These are phyloP conservation scores for Deladenus siricidicola DNA, from an alignment of 2,888 invertebrate genomes.

Conservation along the genomic window DNA sequence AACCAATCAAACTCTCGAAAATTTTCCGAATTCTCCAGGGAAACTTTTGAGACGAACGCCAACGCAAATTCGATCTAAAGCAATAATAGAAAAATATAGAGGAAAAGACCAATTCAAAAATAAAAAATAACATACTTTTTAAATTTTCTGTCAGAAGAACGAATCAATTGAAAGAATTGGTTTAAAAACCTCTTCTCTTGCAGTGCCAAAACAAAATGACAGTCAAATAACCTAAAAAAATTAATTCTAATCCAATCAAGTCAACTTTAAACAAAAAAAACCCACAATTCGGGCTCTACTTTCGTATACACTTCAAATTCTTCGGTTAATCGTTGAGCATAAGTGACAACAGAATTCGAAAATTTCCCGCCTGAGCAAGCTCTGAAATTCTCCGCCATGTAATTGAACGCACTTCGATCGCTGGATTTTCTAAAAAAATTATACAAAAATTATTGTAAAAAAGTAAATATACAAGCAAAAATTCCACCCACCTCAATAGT, in stretches of 20 bases:
- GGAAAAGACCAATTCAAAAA: background rate
- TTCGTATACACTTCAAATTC: too few relatives aligned
- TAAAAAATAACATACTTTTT: background rate
- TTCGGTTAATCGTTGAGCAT: background rate
- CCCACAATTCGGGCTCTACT: too few relatives aligned
- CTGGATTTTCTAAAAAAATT: background rate
- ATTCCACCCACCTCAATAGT: slow-evolving; percentile 4
- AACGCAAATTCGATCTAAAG: background rate
- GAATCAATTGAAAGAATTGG: background rate
- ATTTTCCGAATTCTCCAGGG: slow-evolving; percentile 6
- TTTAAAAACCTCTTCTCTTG: background rate
- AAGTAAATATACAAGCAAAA: too few relatives aligned
- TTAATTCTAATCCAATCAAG: too few relatives aligned
- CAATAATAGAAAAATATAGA: background rate
- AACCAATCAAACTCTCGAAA: slow-evolving; percentile 5
- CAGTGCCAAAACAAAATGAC: background rate
- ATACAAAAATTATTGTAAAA: background rate
- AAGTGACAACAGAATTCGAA: slow-evolving; percentile 1
- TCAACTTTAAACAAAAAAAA: too few relatives aligned
- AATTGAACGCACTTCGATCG: background rate
- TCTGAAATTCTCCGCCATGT: background rate
- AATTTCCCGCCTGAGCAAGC: background rate
- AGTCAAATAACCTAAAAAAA: background rate
- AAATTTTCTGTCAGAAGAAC: background rate
- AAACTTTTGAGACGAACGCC: slow-evolving; percentile 6